Conservation (phyloP, 2,113 vertebrate species). For the Tautogolabrus adspersus region DNA sequence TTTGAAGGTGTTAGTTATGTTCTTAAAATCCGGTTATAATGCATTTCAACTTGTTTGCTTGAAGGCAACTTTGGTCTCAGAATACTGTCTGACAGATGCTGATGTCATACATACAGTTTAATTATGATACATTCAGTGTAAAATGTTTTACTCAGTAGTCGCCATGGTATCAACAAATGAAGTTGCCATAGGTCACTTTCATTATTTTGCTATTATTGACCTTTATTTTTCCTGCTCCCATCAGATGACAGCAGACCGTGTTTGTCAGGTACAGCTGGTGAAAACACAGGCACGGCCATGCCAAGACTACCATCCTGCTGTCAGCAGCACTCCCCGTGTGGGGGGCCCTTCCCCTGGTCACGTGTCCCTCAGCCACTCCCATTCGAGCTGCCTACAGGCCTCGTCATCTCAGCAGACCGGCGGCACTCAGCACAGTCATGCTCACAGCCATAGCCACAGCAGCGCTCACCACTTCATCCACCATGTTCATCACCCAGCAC, state of each 20-base stretch:
- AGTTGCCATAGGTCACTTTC: background rate
- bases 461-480: slow-evolving; percentile 90
- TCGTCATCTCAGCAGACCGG: slow-evolving; percentile 86
- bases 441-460: slow-evolving; percentile 87
- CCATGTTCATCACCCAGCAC: slow-evolving; percentile 90
- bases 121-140: background rate
- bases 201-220: background rate
- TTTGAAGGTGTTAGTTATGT: too few relatives aligned
- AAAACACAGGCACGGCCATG: slow-evolving; percentile 90
- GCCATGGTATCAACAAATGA: background rate
- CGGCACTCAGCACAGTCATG: slow-evolving; percentile 84
- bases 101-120: background rate
- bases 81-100: background rate
- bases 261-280: slow-evolving; percentile 83
- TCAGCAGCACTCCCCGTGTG: slow-evolving; percentile 96
- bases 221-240: background rate
- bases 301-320: slow-evolving; percentile 97
- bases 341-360: slow-evolving; percentile 91
- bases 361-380: slow-evolving; percentile 89
- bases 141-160: background rate
- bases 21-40: too few relatives aligned
- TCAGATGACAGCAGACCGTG: slow-evolving; percentile 90
- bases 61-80: background rate
- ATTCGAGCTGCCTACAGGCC: slow-evolving; percentile 92
- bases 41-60: background rate